phyloP scores from a whole-genome alignment of 2,888 invertebrate species.

The Atethmia centrago region DNA sequence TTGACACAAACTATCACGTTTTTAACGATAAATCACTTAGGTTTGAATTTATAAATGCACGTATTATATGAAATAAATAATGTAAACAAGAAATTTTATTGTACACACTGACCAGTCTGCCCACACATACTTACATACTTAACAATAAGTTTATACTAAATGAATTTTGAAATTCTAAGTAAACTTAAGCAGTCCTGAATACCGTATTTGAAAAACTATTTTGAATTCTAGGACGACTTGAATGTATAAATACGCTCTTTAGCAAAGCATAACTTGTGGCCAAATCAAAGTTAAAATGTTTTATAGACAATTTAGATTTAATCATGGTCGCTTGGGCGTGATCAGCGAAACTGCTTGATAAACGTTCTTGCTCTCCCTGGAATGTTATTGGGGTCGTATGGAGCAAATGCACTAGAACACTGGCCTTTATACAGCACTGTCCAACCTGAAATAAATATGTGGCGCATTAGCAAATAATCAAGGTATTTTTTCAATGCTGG shows the following conservation, averaged over 20 bases:
- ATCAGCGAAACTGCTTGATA: background rate
- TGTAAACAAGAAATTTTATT: too few species aligned
- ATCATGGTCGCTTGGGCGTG: background rate
- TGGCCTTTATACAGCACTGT: background rate
- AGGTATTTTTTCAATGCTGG: background rate
- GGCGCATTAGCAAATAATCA: background rate
- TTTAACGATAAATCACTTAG: too few species aligned
- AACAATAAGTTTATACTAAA: background rate
- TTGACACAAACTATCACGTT: too few species aligned
- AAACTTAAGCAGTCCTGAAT: background rate
- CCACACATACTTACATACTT: too few species aligned
- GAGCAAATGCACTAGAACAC: background rate
- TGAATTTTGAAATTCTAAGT: background rate
- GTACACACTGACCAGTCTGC: too few species aligned
- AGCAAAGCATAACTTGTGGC: background rate
- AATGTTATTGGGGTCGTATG: background rate
- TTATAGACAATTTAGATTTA: background rate
- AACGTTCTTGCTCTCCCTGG: background rate
- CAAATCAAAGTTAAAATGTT: background rate
- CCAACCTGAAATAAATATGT: slow-evolving; percentile 9
- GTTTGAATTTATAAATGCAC: too few species aligned
- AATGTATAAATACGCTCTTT: background rate
- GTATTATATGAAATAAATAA: too few species aligned
- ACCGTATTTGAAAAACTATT: background rate
- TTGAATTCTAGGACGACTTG: background rate